Evolutionary conservation across 1,140 invertebrate species (phyloP).

Genomic region (Lethrus apterus): DNA sequence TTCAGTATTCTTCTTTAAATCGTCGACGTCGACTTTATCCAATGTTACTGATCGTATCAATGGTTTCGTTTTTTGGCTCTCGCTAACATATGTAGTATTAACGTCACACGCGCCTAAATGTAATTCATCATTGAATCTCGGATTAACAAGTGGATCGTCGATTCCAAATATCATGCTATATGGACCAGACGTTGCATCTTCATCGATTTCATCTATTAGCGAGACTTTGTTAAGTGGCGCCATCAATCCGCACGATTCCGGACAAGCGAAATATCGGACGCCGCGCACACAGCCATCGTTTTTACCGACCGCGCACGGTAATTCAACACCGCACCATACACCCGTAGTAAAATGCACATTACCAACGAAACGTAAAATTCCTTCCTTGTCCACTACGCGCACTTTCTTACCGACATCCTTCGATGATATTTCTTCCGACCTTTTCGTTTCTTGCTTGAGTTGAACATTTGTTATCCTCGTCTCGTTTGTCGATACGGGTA

Average conservation of each 20-base stretch:
- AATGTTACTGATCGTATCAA: conserved; percentile 9
- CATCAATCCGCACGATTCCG: conserved; percentile 44
- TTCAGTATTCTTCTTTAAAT: too few relatives aligned
- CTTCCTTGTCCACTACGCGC: conserved; percentile 43
- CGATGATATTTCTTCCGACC: conserved; percentile 21
- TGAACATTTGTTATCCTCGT: conserved; percentile 5
- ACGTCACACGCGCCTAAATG: background rate
- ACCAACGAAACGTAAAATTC: conserved; percentile 52
- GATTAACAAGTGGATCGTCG: conserved; percentile 32
- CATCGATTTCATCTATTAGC: conserved; percentile 19
- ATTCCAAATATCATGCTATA: conserved; percentile 50
- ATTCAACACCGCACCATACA: conserved; percentile 57
- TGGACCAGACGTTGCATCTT: conserved; percentile 44
- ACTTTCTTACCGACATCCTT: conserved; percentile 48
- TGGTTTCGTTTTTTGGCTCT: background rate
- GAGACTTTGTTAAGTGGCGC: conserved; percentile 44
- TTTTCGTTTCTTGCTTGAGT: conserved; percentile 8
- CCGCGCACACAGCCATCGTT: conserved; percentile 57
- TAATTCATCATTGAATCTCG: background rate
- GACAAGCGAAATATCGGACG: conserved; percentile 47
- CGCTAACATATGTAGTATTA: background rate
- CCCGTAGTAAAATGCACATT: conserved; percentile 50
- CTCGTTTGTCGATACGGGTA: conserved; percentile 18
- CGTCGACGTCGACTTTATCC: background rate
- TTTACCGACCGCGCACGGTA: conserved; percentile 50